These are phyloP conservation scores for Delichon dasypus DNA, from an alignment of 2,797 vertebrate species.

Conservation along the genomic window DNA sequence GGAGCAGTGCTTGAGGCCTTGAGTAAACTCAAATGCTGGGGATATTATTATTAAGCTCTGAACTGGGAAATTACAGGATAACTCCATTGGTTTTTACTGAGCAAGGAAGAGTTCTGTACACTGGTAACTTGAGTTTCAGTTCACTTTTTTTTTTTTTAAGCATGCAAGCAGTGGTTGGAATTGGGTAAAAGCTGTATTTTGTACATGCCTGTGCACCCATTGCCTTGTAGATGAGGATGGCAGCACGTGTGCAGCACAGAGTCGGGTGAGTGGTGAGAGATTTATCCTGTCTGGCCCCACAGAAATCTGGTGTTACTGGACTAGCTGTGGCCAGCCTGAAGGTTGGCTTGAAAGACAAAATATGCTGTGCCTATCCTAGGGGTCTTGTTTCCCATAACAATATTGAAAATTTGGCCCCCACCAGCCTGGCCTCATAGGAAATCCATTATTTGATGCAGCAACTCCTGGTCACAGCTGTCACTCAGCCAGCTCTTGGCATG, in stretches of 20 bases:
- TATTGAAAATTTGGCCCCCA: background rate
- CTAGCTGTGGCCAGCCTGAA: background rate
- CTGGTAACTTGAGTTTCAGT: background rate
- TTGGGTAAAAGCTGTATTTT: background rate
- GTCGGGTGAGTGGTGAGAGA: accelerated
- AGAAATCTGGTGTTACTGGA: background rate
- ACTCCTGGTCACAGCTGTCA: background rate
- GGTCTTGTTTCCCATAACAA: accelerated
- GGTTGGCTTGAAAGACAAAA: background rate
- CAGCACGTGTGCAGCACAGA: accelerated
- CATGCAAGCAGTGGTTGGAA: background rate
- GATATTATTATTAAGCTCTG: background rate
- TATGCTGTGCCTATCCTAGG: background rate
- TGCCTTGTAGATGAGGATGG: background rate
- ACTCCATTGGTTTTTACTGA: background rate
- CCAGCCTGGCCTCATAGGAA: background rate
- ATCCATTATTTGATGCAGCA: background rate
- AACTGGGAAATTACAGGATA: background rate
- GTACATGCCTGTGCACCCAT: background rate
- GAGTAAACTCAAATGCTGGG: background rate
- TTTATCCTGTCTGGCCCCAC: accelerated
- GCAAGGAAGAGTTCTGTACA: background rate
- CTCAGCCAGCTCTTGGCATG: background rate
- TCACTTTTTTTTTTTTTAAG: background rate
- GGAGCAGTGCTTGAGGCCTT: background rate